These are phyloP conservation scores for Zonitis immaculata DNA, from an alignment of 2,888 invertebrate species.

Conservation along the genomic window DNA sequence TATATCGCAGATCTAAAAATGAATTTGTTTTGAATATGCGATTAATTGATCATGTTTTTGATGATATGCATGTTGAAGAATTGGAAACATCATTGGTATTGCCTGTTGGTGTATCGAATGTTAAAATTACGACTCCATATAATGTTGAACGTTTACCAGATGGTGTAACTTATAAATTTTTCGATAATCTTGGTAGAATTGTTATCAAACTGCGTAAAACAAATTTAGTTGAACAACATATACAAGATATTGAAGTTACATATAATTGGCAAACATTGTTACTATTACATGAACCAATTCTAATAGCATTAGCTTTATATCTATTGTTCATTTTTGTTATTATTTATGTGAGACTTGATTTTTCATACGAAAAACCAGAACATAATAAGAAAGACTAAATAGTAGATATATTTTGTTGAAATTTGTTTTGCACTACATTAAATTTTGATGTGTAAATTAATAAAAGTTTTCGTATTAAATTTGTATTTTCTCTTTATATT, in stretches of 20 bases:
- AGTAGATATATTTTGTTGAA: slow-evolving; percentile 7
- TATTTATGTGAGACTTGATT: slow-evolving; percentile 91
- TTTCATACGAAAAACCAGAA: slow-evolving; percentile 65
- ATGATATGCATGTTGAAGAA: slow-evolving; percentile 94
- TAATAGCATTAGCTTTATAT: slow-evolving; percentile 85
- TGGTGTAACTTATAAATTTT: slow-evolving; percentile 81
- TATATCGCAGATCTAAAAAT: slow-evolving; percentile 73
- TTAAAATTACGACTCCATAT: slow-evolving; percentile 79
- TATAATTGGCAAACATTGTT: slow-evolving; percentile 82
- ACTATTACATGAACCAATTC: slow-evolving; percentile 89
- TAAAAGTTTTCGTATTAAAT: too few species aligned
- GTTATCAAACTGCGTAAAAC: slow-evolving; percentile 76
- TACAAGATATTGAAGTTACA: slow-evolving; percentile 86
- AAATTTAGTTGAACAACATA: slow-evolving; percentile 94
- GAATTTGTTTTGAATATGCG: slow-evolving; percentile 83
- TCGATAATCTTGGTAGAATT: slow-evolving; percentile 91
- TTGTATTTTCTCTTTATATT: too few species aligned
- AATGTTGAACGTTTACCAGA: slow-evolving; percentile 69
- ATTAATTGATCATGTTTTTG: slow-evolving; percentile 93
- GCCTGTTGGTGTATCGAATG: slow-evolving; percentile 86
- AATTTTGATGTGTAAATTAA: too few species aligned
- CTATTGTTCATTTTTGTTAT: slow-evolving; percentile 87
- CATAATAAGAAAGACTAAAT: slow-evolving; percentile 53
- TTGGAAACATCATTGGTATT: slow-evolving; percentile 82
- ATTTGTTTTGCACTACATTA: neutral